phyloP scores from a whole-genome alignment of 2,113 vertebrate species.

The Nesogale talazaci region DNA sequence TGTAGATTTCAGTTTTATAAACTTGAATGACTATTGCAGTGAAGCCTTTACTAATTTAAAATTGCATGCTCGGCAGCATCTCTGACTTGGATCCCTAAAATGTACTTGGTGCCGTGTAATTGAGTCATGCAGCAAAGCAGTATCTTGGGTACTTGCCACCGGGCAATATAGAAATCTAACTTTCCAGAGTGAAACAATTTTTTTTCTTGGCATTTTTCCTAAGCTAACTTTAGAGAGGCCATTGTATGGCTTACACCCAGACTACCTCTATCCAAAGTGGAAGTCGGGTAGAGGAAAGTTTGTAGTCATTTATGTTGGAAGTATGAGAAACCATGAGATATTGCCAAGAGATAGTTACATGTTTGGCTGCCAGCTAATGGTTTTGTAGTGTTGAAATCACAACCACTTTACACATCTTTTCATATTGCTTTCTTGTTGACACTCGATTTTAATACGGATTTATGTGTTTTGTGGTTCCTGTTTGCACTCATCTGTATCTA shows the following conservation, averaged over 20 bases:
- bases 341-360: constrained; percentile 64
- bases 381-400: constrained; percentile 71
- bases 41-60: constrained; percentile 69
- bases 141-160: constrained; percentile 25
- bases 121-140: constrained; percentile 40
- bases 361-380: constrained; percentile 59
- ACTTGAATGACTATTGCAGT: constrained; percentile 66
- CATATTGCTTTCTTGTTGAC: constrained; percentile 70
- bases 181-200: background rate
- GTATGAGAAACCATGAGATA: constrained; percentile 41
- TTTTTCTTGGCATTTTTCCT: too few relatives aligned
- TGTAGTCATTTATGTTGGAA: constrained; percentile 35
- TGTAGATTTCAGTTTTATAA: constrained; percentile 65
- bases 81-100: constrained; percentile 58
- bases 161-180: constrained; percentile 31
- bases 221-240: background rate
- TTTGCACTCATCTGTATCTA: constrained; percentile 84
- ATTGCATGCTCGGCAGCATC: constrained; percentile 65
- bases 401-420: constrained; percentile 71
- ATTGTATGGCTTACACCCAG: constrained; percentile 21
- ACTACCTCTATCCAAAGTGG: background rate
- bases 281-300: constrained; percentile 46
- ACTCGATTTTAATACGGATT: constrained; percentile 75
- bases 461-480: constrained; percentile 77
- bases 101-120: constrained; percentile 5